Evolutionary conservation across 2,888 invertebrate species (phyloP), one percentile per base, ranked within the genome.

Genomic region (Erpobdella octoculata): DNA sequence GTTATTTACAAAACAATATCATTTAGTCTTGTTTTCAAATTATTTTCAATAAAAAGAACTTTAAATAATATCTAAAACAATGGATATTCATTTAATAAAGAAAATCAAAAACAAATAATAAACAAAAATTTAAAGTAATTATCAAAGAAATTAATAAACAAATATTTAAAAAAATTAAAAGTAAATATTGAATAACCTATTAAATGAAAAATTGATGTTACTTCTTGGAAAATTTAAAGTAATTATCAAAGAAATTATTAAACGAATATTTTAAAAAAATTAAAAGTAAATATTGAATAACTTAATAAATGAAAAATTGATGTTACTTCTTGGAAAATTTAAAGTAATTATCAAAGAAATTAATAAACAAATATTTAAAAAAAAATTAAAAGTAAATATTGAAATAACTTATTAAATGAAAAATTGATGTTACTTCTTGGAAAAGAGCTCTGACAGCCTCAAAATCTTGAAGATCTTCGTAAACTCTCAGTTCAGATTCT

Each of bases 391-490:
- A n/a, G n/a, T n/a, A n/a, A n/a, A 8, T 53, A 53, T 25, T 53
- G 21, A 53, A 53, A n/a, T 53, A 53, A 41, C 28, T 53, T 1
- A 8, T 53, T 28, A 53, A 53, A 25, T 2, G 3, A 68, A 18
- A 18, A 21, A 3, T 28, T 46, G 9, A 61, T 0, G 33, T 18
- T 75, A 90, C 90, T 87, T 93, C 93, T 85, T 90, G 89, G 79
- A 93, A 92, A 1, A 94, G 84, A 77, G 88, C 90, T 80, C 89
- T 91, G n/a, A 92, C 88, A 0, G 92, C 91, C 78, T 92, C 90
- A 79, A 92, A 94, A 81, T 94, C 93, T 8, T 92, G 85, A 18
- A 94, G 85, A 81, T 94, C 93, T 80, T 94, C 93, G 79, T 94
- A 94, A 77, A 88, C 88, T 72, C 93, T 85, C 0, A 88, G 85